Conservation (phyloP, 1,140 invertebrate species). For the Archivesica marissinica region DNA sequence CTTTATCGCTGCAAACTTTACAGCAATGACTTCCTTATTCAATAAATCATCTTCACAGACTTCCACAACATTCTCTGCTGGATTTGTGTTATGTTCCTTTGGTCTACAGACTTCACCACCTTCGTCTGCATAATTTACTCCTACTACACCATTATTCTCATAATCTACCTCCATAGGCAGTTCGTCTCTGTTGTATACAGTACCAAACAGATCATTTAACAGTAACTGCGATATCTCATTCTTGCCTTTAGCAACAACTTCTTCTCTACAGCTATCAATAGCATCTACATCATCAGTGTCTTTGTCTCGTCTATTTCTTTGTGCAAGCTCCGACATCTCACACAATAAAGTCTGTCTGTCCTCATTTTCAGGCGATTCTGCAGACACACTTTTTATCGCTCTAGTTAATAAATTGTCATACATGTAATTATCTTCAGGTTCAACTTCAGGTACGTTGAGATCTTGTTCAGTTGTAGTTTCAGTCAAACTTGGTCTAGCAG, state of each 20-base stretch:
- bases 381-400: background rate
- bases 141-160: background rate
- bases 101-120: background rate
- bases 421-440: conserved; percentile 3
- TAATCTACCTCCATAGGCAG: conserved; percentile 3
- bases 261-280: background rate
- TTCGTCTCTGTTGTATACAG: conserved; percentile 1
- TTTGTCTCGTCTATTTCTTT: background rate
- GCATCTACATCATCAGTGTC: background rate
- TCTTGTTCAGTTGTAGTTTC: background rate
- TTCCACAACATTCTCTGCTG: background rate
- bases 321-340: background rate
- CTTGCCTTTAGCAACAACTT: background rate
- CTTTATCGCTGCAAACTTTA: conserved; percentile 84
- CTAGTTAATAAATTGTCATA: conserved; percentile 33
- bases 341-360: background rate
- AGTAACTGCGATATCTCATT: too few species aligned
- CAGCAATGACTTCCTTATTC: conserved; percentile 66
- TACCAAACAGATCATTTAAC: background rate
- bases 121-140: background rate
- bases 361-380: background rate
- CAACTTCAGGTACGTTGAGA: background rate
- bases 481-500: background rate
- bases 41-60: background rate
- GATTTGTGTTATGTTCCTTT: background rate